Base-by-base conservation (phyloP, 2,888 invertebrate genomes). In the Amorpha juglandis region DNA sequence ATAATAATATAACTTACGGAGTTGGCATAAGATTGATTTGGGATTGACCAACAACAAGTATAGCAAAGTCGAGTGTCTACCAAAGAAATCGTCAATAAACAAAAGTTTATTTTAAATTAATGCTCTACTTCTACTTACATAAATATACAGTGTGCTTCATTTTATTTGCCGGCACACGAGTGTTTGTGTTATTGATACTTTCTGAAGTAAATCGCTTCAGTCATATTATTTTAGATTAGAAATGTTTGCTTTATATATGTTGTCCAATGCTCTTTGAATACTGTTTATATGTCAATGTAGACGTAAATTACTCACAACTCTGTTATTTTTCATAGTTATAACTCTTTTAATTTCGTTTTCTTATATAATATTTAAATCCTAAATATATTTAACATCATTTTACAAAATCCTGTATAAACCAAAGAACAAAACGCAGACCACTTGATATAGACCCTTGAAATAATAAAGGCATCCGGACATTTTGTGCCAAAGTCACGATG, bases 1-100 rank as follows among this genome's bases (percentile, higher is more conserved):
- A 33, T 53, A 0, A 85, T 74, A 78, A 63, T 71, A 1, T 62
- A 74, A 71, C 70, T 68, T 85, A 81, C 2, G 0, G 0, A 0
- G 0, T 12, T 1, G 0, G 0, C 0, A 27, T 74, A 81, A 64
- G 68, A 72, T 71, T 48, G 4, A 68, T 64, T 78, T 83, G 76
- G 0, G 47, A 19, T 64, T 69, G 12, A 16, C 21, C 7, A 38
- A 9, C n/a, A 35, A 35, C 64, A 68, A 67, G 73, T 73, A 71
- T 74, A 77, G 74, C 74, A 74, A 86, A 85, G 85, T 91, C 82
- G 88, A 92, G 91, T 90, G 84, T 90, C 89, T 89, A 71, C 81
- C 71, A 86, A 90, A 90, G 88, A 90, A 92, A 89, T 91, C 88
- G 83, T 86, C 89, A 83, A 90, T 91, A 92, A 93, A 92, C 92